A percentile compares a stretch with the other conserved stretches of the same genome.
Evolutionary conservation across 1,140 invertebrate species (phyloP).

Genomic region (Drosophila erecta): DNA sequence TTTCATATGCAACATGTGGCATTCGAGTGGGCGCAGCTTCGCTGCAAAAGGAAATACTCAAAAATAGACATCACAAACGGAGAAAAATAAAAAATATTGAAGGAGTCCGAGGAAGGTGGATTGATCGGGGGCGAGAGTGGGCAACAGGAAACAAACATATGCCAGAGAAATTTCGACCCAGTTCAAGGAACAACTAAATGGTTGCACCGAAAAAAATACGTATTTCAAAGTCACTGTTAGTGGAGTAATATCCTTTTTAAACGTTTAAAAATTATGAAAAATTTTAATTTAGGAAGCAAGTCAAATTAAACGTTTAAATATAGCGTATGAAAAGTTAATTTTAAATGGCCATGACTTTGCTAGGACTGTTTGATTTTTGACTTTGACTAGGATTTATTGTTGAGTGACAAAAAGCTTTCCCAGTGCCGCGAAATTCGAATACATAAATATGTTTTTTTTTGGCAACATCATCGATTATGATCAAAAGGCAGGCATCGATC

Average conservation of each 20-base stretch:
- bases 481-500: constrained; percentile 70
- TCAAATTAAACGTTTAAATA: neutral
- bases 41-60: constrained; percentile 57
- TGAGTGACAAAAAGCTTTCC: neutral
- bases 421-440: constrained; percentile 4
- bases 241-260: too few species aligned
- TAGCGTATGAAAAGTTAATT: too few species aligned
- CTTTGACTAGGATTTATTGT: too few species aligned
- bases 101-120: neutral
- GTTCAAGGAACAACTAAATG: constrained; percentile 43
- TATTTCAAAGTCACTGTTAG: neutral
- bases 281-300: too few species aligned
- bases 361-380: too few species aligned
- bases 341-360: too few species aligned
- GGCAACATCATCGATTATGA: constrained; percentile 77
- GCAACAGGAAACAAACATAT: constrained; percentile 38
- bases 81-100: constrained; percentile 25
- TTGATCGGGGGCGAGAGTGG: neutral
- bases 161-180: constrained; percentile 69
- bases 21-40: constrained; percentile 65
- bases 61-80: constrained; percentile 72
- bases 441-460: constrained; percentile 60
- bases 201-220: constrained; percentile 18
- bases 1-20: constrained; percentile 80
- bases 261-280: too few species aligned